Evolutionary conservation across 2,888 invertebrate species (phyloP).

Genomic region (Drosophila conformis): DNA sequence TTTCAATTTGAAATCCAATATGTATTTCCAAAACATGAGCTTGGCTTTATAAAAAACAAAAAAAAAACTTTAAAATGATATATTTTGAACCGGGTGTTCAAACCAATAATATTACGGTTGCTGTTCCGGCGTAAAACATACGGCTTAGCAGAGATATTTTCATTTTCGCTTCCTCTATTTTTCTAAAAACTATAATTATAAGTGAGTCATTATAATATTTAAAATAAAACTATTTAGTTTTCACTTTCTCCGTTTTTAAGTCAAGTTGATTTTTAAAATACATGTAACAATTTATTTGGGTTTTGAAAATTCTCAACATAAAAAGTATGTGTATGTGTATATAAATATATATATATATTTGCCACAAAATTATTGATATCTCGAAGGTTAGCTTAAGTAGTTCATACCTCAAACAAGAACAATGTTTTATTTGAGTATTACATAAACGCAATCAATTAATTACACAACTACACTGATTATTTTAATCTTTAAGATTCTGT

Average conservation of each 20-base stretch:
- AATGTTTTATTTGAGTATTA: constrained; percentile 31
- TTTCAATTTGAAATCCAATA: background rate
- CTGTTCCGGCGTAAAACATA: background rate
- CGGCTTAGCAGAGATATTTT: background rate
- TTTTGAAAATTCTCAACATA: background rate
- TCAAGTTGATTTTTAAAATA: background rate
- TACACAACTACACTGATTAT: constrained; percentile 30
- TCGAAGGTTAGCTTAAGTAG: constrained; percentile 30
- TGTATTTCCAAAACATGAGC: background rate
- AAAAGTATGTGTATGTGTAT: background rate
- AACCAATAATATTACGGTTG: background rate
- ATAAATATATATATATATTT: background rate
- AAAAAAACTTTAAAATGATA: background rate
- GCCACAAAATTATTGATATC: background rate
- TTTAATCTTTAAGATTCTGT: constrained; percentile 41
- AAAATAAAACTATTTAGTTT: background rate
- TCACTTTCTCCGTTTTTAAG: background rate
- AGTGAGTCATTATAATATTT: background rate
- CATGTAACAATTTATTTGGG: background rate
- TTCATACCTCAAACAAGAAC: constrained; percentile 38
- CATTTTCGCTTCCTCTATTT: background rate
- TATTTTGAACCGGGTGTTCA: background rate
- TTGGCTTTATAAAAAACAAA: background rate
- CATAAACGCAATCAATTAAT: constrained; percentile 14
- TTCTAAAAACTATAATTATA: background rate